Conservation (phyloP, 2,113 vertebrate species). For the Rana temporaria region DNA sequence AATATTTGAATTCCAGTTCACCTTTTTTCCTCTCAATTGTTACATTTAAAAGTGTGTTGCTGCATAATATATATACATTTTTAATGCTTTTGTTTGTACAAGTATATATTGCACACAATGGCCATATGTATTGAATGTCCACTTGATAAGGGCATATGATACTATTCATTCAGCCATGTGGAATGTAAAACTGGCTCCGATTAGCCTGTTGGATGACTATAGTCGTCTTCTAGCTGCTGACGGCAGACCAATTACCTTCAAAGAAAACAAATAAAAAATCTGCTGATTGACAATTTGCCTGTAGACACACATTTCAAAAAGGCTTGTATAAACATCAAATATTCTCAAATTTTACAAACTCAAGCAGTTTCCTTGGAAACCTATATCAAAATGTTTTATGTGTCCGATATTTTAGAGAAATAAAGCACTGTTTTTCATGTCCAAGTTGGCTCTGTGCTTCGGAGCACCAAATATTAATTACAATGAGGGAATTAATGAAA, state of each 20-base stretch:
- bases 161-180: slow-evolving; percentile 30
- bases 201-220: slow-evolving; percentile 8
- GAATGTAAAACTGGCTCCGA: background rate
- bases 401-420: background rate
- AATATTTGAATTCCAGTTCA: too few species aligned
- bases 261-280: slow-evolving; percentile 35
- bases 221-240: slow-evolving; percentile 24
- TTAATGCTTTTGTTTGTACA: too few species aligned
- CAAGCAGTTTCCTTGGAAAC: slow-evolving; percentile 14
- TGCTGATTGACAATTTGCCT: slow-evolving; percentile 35
- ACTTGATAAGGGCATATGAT: slow-evolving; percentile 4
- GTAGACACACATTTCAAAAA: slow-evolving; percentile 34
- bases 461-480: slow-evolving; percentile 4
- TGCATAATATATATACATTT: too few species aligned
- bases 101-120: too few species aligned
- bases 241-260: slow-evolving; percentile 26
- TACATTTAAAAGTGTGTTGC: too few species aligned
- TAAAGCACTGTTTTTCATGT: background rate
- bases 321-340: slow-evolving; percentile 15
- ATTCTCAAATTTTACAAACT: background rate
- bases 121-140: too few species aligned
- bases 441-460: background rate
- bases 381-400: background rate
- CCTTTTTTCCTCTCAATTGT: too few species aligned
- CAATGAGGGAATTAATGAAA: background rate